Percentiles rank a stretch among this genome's conserved stretches.
Evolutionary conservation across 2,797 vertebrate species (phyloP).

Genomic region (Micromesistius poutassou): DNA sequence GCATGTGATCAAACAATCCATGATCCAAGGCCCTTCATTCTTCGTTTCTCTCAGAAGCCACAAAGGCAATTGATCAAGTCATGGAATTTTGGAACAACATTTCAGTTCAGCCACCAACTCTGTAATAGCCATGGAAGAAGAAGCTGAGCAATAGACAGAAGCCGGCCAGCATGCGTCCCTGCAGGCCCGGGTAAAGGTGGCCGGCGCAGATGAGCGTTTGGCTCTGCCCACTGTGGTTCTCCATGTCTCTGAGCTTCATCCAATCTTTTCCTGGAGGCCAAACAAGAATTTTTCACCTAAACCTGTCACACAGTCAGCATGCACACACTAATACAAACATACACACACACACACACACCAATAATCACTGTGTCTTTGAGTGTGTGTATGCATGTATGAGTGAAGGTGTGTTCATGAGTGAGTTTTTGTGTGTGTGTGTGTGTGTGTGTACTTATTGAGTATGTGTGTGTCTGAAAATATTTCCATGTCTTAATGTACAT

Average conservation of each 20-base stretch:
- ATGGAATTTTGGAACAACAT: not conserved
- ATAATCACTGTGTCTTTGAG: not conserved
- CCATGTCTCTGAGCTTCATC: not conserved
- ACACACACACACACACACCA: slow-evolving; percentile 7
- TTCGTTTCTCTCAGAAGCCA: not conserved
- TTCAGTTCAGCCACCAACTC: not conserved
- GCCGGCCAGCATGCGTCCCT: not conserved
- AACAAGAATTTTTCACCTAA: not conserved
- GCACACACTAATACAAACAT: not conserved
- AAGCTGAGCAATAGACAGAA: not conserved
- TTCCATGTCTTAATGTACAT: too few relatives aligned
- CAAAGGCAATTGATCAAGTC: not conserved
- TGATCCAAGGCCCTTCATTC: not conserved
- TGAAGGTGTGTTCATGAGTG: too few relatives aligned
- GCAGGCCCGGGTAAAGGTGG: not conserved
- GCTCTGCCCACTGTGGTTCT: not conserved
- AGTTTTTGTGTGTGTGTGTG: not conserved
- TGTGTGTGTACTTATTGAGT: too few relatives aligned
- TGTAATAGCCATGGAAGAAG: not conserved
- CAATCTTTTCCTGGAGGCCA: not conserved
- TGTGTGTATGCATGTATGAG: not conserved
- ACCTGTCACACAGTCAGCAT: not conserved
- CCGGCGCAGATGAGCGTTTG: not conserved
- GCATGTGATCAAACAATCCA: not conserved
- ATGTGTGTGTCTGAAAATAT: too few relatives aligned